phyloP scores from a whole-genome alignment of 1,140 invertebrate species.

The Diorhabda sublineata region DNA sequence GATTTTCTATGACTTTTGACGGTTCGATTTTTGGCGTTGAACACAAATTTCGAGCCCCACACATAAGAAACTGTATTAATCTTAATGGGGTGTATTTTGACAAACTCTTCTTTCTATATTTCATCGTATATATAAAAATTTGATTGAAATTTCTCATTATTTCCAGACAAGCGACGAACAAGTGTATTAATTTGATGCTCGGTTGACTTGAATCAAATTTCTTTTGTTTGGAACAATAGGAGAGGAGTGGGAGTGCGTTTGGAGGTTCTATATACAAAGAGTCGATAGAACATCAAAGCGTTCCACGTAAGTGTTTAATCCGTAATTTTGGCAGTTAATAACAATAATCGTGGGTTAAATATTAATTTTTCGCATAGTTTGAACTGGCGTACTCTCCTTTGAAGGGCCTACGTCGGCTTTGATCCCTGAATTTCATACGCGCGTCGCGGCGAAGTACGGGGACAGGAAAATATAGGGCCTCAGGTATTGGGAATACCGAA shows the following conservation, averaged over 20 bases:
- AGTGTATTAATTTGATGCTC: not conserved
- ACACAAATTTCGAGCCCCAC: too few relatives aligned
- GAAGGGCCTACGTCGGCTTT: constrained; percentile 28
- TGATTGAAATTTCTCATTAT: too few relatives aligned
- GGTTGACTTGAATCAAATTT: constrained; percentile 19
- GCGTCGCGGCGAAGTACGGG: constrained; percentile 1
- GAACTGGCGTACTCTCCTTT: constrained; percentile 35
- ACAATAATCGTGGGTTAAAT: constrained; percentile 38
- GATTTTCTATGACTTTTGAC: too few relatives aligned
- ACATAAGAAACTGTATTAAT: too few relatives aligned
- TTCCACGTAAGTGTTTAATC: constrained; percentile 22
- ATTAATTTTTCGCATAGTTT: constrained; percentile 41
- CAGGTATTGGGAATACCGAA: constrained; percentile 33
- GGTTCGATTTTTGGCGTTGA: too few relatives aligned
- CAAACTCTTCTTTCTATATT: too few relatives aligned
- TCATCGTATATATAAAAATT: too few relatives aligned
- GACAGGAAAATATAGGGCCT: constrained; percentile 20
- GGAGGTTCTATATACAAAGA: not conserved
- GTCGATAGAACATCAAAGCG: constrained; percentile 17
- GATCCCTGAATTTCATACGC: constrained; percentile 28
- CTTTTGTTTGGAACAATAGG: constrained; percentile 11
- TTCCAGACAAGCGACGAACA: too few relatives aligned
- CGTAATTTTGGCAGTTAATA: constrained; percentile 35
- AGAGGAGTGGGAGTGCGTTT: not conserved
- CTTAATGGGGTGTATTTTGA: too few relatives aligned